Conservation (phyloP, 2,888 invertebrate genomes). For the Ischnura elegans region DNA sequence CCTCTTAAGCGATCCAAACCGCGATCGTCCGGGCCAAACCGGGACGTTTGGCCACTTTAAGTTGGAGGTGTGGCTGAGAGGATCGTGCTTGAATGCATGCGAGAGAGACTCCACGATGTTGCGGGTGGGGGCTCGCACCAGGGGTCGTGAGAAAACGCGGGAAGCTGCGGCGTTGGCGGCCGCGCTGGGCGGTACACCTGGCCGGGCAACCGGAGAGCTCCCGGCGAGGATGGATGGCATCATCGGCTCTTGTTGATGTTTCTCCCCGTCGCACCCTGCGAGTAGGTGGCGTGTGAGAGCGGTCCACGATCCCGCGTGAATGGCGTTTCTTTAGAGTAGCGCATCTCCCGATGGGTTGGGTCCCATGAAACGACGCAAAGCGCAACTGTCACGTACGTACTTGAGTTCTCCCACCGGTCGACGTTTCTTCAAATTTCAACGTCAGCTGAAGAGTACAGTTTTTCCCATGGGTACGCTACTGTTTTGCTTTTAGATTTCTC, state of each 20-base stretch:
- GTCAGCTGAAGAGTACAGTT: not conserved
- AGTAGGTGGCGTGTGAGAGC: not conserved
- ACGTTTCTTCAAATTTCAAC: not conserved
- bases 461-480: not conserved
- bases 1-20: too few species aligned
- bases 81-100: not conserved
- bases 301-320: not conserved
- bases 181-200: not conserved
- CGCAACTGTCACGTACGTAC: not conserved
- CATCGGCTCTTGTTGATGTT: not conserved
- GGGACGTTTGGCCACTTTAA: too few species aligned
- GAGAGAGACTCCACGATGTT: not conserved
- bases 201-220: not conserved
- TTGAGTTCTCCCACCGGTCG: not conserved
- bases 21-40: too few species aligned
- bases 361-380: not conserved
- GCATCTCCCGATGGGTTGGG: not conserved
- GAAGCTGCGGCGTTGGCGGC: not conserved
- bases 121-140: not conserved
- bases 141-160: constrained; percentile 21
- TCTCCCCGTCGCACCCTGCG: not conserved
- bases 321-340: not conserved
- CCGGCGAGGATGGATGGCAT: not conserved
- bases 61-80: not conserved
- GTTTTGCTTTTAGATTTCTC: not conserved